Evolutionary conservation across 1,140 invertebrate species (phyloP).

Genomic region (Aethina tumida): DNA sequence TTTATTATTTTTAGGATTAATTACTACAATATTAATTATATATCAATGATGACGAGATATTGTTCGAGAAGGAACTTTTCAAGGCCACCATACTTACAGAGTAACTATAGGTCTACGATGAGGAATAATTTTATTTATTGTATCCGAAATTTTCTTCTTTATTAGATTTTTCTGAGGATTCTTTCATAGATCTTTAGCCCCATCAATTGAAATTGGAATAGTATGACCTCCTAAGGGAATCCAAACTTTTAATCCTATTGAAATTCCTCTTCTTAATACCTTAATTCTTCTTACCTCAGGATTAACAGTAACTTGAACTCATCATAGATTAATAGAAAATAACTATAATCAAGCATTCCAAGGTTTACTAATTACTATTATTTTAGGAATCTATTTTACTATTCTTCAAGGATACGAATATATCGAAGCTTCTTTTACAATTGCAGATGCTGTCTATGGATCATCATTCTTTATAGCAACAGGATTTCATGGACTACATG

Average conservation of each 20-base stretch:
- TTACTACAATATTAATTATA: conserved; percentile 39
- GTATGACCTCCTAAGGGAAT: conserved; percentile 48
- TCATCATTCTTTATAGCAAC: conserved; percentile 60
- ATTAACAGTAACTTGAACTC: conserved; percentile 45
- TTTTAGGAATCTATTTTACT: conserved; percentile 39
- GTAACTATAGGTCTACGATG: conserved; percentile 41
- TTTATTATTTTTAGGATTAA: conserved; percentile 38
- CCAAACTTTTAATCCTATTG: conserved; percentile 47
- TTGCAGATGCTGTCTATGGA: conserved; percentile 52
- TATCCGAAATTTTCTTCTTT: conserved; percentile 53
- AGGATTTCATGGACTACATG: conserved; percentile 63
- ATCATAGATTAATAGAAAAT: conserved; percentile 45
- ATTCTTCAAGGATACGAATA: conserved; percentile 41
- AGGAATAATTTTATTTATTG: conserved; percentile 55
- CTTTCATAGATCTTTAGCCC: conserved; percentile 51
- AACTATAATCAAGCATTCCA: conserved; percentile 36
- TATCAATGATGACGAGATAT: conserved; percentile 56
- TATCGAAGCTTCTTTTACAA: conserved; percentile 40
- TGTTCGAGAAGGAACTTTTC: conserved; percentile 45
- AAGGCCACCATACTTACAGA: conserved; percentile 40
- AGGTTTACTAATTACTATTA: conserved; percentile 42
- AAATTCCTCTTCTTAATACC: conserved; percentile 53
- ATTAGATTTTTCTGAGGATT: conserved; percentile 53
- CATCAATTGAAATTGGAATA: conserved; percentile 48
- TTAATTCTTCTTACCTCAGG: conserved; percentile 47